Percentiles rank a stretch among this genome's conserved stretches.
Conservation (phyloP, 2,888 invertebrate genomes). For the Minunthozetes semirufus region DNA sequence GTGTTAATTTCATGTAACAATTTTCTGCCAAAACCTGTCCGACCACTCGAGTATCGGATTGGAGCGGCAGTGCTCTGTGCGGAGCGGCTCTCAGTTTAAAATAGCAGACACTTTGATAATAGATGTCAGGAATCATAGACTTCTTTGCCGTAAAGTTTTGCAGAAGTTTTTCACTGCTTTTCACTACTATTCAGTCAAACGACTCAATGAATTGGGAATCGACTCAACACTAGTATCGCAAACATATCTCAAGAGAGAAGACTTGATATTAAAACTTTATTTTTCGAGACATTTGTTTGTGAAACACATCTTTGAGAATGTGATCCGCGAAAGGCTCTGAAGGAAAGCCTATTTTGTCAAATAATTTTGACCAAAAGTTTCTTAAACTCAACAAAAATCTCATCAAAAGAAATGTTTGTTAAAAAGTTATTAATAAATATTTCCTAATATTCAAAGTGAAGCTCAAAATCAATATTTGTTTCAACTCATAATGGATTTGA, state of each 20-base stretch:
- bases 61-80: background rate
- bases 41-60: background rate
- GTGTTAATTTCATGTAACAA: slow-evolving; percentile 21
- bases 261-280: too few relatives aligned
- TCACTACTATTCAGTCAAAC: background rate
- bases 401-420: background rate
- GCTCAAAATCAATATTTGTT: background rate
- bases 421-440: background rate
- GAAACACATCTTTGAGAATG: too few relatives aligned
- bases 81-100: background rate
- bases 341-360: too few relatives aligned
- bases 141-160: background rate
- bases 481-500: slow-evolving; percentile 1
- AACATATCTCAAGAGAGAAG: too few relatives aligned
- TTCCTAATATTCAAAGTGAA: background rate
- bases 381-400: background rate
- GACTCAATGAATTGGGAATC: background rate
- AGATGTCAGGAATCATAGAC: slow-evolving; percentile 19
- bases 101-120: slow-evolving; percentile 22
- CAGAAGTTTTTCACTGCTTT: background rate
- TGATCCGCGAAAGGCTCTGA: too few relatives aligned
- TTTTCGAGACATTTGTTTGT: too few relatives aligned
- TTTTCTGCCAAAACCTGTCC: slow-evolving; percentile 19
- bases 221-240: background rate
- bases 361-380: too few relatives aligned